Base-by-base conservation (phyloP, 2,888 invertebrate species). In the Malachius bipustulatus region DNA sequence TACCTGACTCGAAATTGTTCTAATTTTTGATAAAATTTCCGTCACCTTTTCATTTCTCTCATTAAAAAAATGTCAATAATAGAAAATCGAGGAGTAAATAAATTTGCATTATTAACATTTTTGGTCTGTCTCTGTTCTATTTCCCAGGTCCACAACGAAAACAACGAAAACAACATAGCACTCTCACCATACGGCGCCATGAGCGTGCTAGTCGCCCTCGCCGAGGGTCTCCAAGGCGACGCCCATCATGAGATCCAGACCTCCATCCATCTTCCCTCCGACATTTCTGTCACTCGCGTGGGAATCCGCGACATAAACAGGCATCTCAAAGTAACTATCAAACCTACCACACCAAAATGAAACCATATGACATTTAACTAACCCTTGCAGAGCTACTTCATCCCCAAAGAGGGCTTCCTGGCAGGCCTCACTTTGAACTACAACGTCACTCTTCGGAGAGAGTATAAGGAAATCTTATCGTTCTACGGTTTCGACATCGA, bases 251-350 rank as follows among this genome's bases (percentile, higher is more conserved):
- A 88, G 64, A 75, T 88, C 39, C 71, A 75, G 43, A 69, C 76
- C 35, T 72, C 77, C 4, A 65, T 82, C 47, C 71, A 73, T 39
- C 61, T 87, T 44, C 85, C 87, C 0, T 71, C 73, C 58, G 79
- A 83, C 59, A 69, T 76, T 38, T 76, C 81, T 48, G 62, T 80
- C 16, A 74, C 80, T 50, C 70, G 85, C 48, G 71, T 85, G 42
- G 87, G 87, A 15, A 75, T 84, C 52, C 70, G 87, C 44, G 87
- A 88, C 60, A 78, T 88, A 44, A 83, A 87, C 59, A 70, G 84
- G 34, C 75, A 82, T 49, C 67, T 87, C 37, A 75, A 83, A 70
- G 87, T 85, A 64, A 71, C n/a, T 70, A 65, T 30, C 34, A 6
- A 26, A 30, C 15, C 19, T 30, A 30, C 19, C 15, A 14, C 15